phyloP scores from a whole-genome alignment of 2,113 vertebrate genomes.

The Actenoides lindsayi region DNA sequence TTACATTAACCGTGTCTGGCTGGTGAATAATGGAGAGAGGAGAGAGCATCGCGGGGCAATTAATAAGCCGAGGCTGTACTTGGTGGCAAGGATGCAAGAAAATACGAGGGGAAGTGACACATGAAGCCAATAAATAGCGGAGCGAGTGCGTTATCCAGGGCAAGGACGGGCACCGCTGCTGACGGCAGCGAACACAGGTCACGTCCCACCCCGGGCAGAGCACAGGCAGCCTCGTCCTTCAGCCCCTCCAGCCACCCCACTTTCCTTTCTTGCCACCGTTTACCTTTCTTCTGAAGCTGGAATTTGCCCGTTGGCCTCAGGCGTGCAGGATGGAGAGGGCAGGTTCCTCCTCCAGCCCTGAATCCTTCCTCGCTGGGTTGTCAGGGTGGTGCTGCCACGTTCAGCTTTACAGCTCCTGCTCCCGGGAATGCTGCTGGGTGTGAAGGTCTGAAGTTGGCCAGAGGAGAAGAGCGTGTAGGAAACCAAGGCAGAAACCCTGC shows the following conservation, averaged over 20 bases:
- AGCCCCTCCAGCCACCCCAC: not conserved
- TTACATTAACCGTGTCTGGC: slow-evolving; percentile 22
- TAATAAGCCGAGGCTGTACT: not conserved
- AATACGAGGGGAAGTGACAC: not conserved
- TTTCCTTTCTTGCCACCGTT: not conserved
- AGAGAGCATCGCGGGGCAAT: not conserved
- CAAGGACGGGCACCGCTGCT: not conserved
- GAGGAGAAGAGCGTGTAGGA: not conserved
- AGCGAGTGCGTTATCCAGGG: not conserved
- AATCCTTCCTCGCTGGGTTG: not conserved
- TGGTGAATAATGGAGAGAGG: not conserved
- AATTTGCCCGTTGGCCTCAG: rapidly evolving
- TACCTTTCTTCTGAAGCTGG: not conserved
- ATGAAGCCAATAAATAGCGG: not conserved
- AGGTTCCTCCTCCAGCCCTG: not conserved
- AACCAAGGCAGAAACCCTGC: not conserved
- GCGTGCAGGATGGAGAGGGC: not conserved
- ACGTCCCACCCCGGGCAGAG: not conserved
- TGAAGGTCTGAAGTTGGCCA: not conserved
- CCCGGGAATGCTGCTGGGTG: not conserved
- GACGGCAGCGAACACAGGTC: not conserved
- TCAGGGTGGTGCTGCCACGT: not conserved
- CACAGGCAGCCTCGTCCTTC: not conserved
- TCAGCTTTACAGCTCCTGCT: not conserved
- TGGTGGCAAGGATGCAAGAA: not conserved